Conservation (phyloP, 2,797 vertebrate species). For the Macropus fuliginosus region DNA sequence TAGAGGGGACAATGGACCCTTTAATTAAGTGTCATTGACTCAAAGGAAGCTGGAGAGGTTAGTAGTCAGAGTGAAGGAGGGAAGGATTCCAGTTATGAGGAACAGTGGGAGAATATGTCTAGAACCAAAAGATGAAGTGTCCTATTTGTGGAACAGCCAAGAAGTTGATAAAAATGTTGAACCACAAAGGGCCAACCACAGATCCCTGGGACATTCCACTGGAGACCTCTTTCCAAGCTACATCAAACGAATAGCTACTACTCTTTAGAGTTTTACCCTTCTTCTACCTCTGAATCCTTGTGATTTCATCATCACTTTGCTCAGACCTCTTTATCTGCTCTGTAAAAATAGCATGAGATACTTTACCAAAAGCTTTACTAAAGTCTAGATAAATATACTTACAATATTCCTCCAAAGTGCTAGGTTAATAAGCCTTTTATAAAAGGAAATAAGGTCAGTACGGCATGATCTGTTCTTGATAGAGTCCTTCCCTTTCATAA, state of each 20-base stretch:
- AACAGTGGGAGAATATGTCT: background rate
- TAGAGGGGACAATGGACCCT: background rate
- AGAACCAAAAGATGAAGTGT: background rate
- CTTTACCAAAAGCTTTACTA: background rate
- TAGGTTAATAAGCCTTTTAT: background rate
- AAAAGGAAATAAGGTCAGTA: background rate
- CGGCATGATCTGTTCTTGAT: background rate
- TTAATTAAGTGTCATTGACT: background rate
- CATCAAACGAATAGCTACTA: background rate
- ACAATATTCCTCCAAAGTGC: background rate
- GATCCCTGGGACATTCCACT: background rate
- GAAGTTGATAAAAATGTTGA: background rate
- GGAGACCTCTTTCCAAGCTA: background rate
- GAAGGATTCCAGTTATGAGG: background rate
- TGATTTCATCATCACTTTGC: background rate
- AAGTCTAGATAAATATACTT: background rate
- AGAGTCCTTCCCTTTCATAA: background rate
- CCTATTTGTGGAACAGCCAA: background rate
- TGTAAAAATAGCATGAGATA: background rate
- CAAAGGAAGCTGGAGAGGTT: background rate
- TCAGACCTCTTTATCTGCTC: background rate
- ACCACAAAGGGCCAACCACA: background rate
- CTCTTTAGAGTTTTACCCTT: background rate
- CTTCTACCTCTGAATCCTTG: background rate
- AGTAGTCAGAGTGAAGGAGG: background rate